Conservation (phyloP, 2,888 invertebrate genomes). For the Temnothorax unifasciatus region DNA sequence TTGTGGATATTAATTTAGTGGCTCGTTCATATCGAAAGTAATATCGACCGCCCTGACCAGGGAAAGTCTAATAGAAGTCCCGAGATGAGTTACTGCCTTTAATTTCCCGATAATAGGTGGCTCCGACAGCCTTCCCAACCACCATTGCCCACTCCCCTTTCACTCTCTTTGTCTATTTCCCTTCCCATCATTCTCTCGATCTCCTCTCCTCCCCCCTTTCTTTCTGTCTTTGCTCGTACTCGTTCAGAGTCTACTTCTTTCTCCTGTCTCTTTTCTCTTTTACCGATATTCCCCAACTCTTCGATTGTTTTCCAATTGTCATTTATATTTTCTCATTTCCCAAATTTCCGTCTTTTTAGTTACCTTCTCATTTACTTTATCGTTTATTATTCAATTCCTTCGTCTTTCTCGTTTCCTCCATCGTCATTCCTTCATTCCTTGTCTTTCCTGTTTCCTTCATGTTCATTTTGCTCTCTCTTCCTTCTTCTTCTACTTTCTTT, state of each 20-base stretch:
- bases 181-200: constrained; percentile 37
- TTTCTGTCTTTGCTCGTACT: constrained; percentile 44
- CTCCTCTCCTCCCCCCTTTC: constrained; percentile 50
- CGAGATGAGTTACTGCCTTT: constrained; percentile 84
- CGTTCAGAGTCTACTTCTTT: constrained; percentile 3
- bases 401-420: background rate
- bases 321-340: constrained; percentile 23
- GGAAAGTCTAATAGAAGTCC: constrained; percentile 84
- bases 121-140: constrained; percentile 75
- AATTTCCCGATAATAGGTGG: constrained; percentile 84
- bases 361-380: constrained; percentile 31
- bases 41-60: constrained; percentile 81
- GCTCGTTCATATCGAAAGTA: constrained; percentile 85
- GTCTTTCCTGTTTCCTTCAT: background rate
- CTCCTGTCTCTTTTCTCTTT: background rate
- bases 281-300: constrained; percentile 5
- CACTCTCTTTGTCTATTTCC: constrained; percentile 52
- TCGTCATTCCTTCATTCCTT: background rate
- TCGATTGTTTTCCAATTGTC: constrained; percentile 16
- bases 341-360: background rate
- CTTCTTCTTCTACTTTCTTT: background rate
- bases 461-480: background rate
- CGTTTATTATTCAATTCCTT: constrained; percentile 2
- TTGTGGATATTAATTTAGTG: constrained; percentile 85
- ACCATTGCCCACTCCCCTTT: constrained; percentile 50